Evolutionary conservation across 2,113 vertebrate genomes (phyloP), one percentile per base, ranked within the genome.

Genomic region (Clarias magur): DNA sequence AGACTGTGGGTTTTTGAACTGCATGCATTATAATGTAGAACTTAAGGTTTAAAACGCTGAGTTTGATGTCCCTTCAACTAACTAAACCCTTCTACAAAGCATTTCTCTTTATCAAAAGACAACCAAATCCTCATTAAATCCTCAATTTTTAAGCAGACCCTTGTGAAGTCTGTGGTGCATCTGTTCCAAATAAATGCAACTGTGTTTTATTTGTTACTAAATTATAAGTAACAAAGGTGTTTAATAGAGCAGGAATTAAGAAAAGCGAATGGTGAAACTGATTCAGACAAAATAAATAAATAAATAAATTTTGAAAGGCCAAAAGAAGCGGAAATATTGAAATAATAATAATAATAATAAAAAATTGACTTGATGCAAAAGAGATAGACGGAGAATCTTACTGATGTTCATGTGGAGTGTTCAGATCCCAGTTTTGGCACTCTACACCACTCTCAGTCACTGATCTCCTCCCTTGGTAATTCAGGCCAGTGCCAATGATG

Each of bases 401-500:
- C 98, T 97, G 97, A 95, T 99, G 98, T 90, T 99, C 97, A 54
- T 99, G 98, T 87, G 98, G 98, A 75, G 97, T 96, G 90, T 96
- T 96, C 67, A 97, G 97, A 92, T 95, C 96, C 98, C 98, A 99
- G n/a, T 96, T 95, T 89, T 99, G 98, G 93, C 98, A 99, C 76
- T 92, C 95, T 86, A 97, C 96, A 87, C 97, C 98, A 67, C 93
- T 96, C 91, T 94, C 96, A 11, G 98, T 99, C 91, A 96, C 93
- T 8, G 97, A 97, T 90, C 96, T 94, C 0, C 93, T 96, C 53
- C 98, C 98, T 91, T 96, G 98, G 91, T 99, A 99, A 90, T 94
- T 96, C 88, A 96, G 94, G 86, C 98, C 98, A 89, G 96, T 97
- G 82, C 97, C 98, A 1, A 97, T 95, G 79, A 99, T 97, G 93